Conservation (phyloP, 1,140 invertebrate species). For the Meloidogyne floridensis region DNA sequence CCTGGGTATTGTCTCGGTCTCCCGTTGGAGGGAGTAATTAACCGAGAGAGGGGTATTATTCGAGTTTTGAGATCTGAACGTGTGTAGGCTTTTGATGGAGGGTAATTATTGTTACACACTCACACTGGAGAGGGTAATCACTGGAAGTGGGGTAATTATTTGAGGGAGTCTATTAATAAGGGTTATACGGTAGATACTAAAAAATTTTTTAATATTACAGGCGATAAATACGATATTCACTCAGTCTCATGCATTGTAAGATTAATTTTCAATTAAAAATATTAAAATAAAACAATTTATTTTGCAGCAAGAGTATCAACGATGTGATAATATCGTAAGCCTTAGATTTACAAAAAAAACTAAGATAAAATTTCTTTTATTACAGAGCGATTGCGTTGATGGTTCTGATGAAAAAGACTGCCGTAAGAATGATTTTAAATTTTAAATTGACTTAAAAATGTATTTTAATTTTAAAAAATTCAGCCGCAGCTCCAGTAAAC, state of each 20-base stretch:
- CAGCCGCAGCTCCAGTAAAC: conserved; percentile 50
- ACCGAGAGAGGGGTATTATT: no score
- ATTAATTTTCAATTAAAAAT: background rate
- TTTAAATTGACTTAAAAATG: background rate
- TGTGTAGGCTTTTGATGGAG: no score
- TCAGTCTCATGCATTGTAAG: conserved; percentile 73
- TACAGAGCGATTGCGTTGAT: conserved; percentile 80
- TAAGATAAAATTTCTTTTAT: background rate
- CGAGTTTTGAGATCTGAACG: no score
- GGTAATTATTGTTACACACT: no score
- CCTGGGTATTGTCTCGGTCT: no score
- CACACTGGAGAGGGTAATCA: no score
- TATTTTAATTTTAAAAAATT: conserved; percentile 31
- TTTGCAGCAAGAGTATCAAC: conserved; percentile 68
- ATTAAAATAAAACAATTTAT: conserved; percentile 3
- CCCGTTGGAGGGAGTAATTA: no score
- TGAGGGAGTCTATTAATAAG: no score
- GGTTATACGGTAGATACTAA: no score
- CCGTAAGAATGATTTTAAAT: conserved; percentile 73
- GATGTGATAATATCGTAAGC: conserved; percentile 82
- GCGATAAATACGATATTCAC: conserved; percentile 52
- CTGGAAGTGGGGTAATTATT: no score
- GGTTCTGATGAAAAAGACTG: conserved; percentile 89
- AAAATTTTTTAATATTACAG: background rate
- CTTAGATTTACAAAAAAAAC: no score